Base-by-base conservation (phyloP, 2,113 vertebrate genomes). In the Ochotona princeps region DNA sequence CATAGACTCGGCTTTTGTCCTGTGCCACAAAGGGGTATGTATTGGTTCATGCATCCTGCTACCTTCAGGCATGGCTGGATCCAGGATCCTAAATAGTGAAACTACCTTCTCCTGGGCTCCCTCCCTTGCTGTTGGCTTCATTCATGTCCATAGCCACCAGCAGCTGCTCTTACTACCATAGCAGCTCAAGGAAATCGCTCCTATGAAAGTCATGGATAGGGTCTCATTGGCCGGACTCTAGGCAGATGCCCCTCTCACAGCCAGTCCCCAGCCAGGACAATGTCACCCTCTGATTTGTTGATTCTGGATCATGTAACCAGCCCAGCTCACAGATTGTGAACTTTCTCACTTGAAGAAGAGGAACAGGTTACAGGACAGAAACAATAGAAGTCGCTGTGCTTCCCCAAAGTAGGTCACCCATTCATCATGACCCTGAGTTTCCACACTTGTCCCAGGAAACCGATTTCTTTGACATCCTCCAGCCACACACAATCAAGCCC, bases 31-130 rank as follows among this genome's bases (percentile, higher is more conserved):
- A n/a, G 49, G 63, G 15, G 12, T 47, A n/a, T 26, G 4, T 49
- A 18, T 32, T 17, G 20, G 23, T 18, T 81, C 20, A 23, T 14
- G 38, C 67, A 11, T 17, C 12, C 11, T 0, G 61, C 0, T 7
- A 32, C 51, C 44, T 83, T 84, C 88, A 80, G 88, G 92, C 28
- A 21, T 3, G 30, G 83, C 80, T 67, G 49, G 21, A 84, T 91
- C 88, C 61, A 84, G 72, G 60, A 60, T 61, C 70, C 66, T 57
- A 28, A 11, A 18, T 9, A 9, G 32, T 3, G 54, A 75, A 8
- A 65, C 10, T 65, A 63, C 23, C 38, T 65, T 61, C 57, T 73
- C 51, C 23, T 1, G 26, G 44, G 25, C 32, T 23, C 21, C 35
- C 28, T 49, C 66, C 78, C 87, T 63, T 44, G 32, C 2, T 3